Evolutionary conservation across 2,888 invertebrate genomes (phyloP), one percentile per base, ranked within the genome.

Genomic region (Busseola fusca): DNA sequence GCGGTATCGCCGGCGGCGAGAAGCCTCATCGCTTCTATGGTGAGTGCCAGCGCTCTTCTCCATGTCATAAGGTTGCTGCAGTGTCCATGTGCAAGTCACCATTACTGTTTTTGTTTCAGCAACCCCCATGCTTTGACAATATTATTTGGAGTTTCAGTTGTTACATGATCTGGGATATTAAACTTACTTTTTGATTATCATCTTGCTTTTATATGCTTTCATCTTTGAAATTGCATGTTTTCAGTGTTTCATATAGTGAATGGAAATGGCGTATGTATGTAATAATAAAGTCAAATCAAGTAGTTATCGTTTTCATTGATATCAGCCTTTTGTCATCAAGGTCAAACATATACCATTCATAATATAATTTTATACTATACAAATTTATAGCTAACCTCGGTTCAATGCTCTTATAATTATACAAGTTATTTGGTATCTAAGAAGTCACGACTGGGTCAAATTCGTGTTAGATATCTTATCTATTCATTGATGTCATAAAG

Each of bases 1-100:
- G 91, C 83, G 91, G 91, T 78, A 86, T 90, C 78, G 85, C 90
- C 57, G 89, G 88, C 66, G 90, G 91, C 75, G 94, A 93, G 88
- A 94, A 93, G 87, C 94, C 94, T 62, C 95, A 92, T 81, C 94
- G 96, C 85, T 96, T 96, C 87, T 96, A 96, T 91, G 96, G 96
- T 96, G 91, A 96, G 96, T 94, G 73, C 74, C 60, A 69, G 73
- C 66, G 65, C 59, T 65, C 68, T 68, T 67, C 80, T 84, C 64
- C 72, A 64, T 81, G 65, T 69, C 75, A 78, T 78, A 76, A 70
- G 65, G 80, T 74, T 75, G 77, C 82, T 81, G 83, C 78, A 72
- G 76, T 82, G 78, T 84, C 76, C 76, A 83, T 80, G 69, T 86
- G 78, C 70, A 83, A 85, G 82, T 86, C 83, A 85, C 81, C 80